Evolutionary conservation across 2,797 vertebrate species (phyloP).

Genomic region (Cryptoblepharus egeriae): DNA sequence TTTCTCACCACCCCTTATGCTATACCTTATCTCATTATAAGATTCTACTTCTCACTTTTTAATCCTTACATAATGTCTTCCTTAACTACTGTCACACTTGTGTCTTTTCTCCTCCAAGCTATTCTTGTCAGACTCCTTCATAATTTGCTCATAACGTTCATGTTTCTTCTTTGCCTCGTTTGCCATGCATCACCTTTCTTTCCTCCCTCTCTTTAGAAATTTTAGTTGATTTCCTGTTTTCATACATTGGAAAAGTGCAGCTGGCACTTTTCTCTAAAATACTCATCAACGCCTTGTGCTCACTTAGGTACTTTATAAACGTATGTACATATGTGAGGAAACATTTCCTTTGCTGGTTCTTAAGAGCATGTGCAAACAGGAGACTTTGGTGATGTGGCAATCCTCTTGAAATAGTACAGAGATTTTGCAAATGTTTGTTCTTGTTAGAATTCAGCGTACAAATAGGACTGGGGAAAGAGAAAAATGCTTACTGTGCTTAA

Average conservation of each 20-base stretch:
- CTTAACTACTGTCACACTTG: neutral
- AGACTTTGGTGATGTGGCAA: too few species aligned
- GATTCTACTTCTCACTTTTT: neutral
- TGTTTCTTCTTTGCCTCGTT: neutral
- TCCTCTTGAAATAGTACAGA: too few species aligned
- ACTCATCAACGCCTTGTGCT: neutral
- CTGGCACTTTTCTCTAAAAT: neutral
- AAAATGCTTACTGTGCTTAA: too few species aligned
- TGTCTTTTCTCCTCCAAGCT: neutral
- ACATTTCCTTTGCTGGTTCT: neutral
- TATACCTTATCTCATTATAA: neutral
- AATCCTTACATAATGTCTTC: neutral
- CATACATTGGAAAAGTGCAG: neutral
- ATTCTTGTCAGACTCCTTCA: neutral
- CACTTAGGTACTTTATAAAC: neutral
- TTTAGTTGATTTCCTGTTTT: neutral
- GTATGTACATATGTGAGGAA: neutral
- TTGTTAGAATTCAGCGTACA: too few species aligned
- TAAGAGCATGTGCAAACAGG: neutral
- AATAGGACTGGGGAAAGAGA: too few species aligned
- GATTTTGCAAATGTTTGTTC: too few species aligned
- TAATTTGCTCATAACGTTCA: neutral
- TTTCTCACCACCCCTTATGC: neutral
- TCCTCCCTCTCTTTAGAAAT: neutral
- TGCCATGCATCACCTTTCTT: neutral